Conservation (phyloP, 2,888 invertebrate genomes). For the Tridacna crocea region DNA sequence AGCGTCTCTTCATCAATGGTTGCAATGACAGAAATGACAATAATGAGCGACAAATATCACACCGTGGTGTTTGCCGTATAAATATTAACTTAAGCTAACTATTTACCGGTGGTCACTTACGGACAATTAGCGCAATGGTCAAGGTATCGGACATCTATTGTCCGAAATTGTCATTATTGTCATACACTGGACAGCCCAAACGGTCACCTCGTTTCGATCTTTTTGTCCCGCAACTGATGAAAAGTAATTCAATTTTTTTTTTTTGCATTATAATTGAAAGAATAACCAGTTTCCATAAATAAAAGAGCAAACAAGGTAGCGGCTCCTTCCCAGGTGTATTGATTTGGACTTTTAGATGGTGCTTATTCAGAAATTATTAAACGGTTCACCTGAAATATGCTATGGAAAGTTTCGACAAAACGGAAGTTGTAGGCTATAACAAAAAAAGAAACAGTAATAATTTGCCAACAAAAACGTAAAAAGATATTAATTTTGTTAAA, state of each 20-base stretch:
- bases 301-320: neutral
- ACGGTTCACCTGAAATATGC: too few relatives aligned
- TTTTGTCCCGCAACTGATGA: slow-evolving; percentile 13
- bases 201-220: slow-evolving; percentile 19
- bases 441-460: too few relatives aligned
- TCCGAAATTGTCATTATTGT: slow-evolving; percentile 24
- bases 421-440: too few relatives aligned
- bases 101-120: slow-evolving; percentile 14
- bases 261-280: neutral
- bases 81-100: slow-evolving; percentile 45
- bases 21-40: neutral
- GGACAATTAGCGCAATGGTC: slow-evolving; percentile 17
- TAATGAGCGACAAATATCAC: slow-evolving; percentile 12
- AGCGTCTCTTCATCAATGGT: too few relatives aligned
- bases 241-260: slow-evolving; percentile 23
- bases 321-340: neutral
- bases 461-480: too few relatives aligned
- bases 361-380: too few relatives aligned
- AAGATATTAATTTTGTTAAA: too few relatives aligned
- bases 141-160: slow-evolving; percentile 15
- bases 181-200: slow-evolving; percentile 4
- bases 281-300: neutral
- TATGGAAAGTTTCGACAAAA: too few relatives aligned
- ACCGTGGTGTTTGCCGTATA: slow-evolving; percentile 27
- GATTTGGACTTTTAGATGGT: too few relatives aligned